These are phyloP conservation scores for Rhinella marina DNA, from an alignment of 2,797 vertebrate species.

Conservation along the genomic window DNA sequence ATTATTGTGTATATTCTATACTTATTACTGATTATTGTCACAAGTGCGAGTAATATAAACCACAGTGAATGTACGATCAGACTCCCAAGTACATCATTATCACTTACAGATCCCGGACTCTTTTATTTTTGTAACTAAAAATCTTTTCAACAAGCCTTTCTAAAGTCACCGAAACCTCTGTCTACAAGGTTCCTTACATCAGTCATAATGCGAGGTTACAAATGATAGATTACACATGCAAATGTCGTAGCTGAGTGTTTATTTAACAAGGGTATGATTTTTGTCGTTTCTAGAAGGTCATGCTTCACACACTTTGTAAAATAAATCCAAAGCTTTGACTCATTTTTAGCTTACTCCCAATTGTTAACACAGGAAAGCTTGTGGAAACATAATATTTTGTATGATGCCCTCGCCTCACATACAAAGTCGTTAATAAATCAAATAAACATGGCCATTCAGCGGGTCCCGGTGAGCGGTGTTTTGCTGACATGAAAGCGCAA, in stretches of 20 bases:
- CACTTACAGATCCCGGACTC: not conserved
- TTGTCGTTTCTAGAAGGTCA: constrained; percentile 21
- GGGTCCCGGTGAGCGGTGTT: not conserved
- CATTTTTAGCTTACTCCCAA: constrained; percentile 12
- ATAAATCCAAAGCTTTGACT: constrained; percentile 43
- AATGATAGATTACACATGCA: constrained; percentile 53
- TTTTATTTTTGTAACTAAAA: constrained; percentile 24
- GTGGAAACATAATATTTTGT: constrained; percentile 50
- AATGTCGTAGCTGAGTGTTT: constrained; percentile 55
- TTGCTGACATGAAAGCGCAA: constrained; percentile 19
- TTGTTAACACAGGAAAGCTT: constrained; percentile 57
- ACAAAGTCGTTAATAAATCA: constrained; percentile 49
- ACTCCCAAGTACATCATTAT: not conserved
- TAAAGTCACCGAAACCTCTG: constrained; percentile 11
- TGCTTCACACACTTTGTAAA: constrained; percentile 44
- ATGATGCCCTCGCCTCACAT: constrained; percentile 37
- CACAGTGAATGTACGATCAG: not conserved
- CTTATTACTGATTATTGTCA: constrained; percentile 2
- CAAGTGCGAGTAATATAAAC: constrained; percentile 6
- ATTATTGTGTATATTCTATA: not conserved
- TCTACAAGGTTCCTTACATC: constrained; percentile 27
- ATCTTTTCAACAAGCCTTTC: not conserved
- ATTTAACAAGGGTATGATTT: constrained; percentile 42
- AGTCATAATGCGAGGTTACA: constrained; percentile 24
- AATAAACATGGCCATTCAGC: constrained; percentile 47